Evolutionary conservation across 2,113 vertebrate species (phyloP), one percentile per base, ranked within the genome.

Genomic region (Phrynosoma platyrhinos): DNA sequence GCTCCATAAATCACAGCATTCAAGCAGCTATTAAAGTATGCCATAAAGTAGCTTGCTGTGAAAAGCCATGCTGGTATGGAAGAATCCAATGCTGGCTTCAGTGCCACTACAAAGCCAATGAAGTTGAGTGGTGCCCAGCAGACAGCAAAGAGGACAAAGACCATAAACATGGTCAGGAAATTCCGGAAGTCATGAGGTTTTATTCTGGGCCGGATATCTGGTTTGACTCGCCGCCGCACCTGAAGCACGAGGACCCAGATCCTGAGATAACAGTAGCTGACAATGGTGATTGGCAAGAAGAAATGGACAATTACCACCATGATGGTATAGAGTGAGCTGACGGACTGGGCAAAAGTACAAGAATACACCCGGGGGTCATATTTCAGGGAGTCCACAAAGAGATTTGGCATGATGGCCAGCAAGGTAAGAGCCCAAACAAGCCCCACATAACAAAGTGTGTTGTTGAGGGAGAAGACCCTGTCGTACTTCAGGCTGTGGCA

Each of bases 11-110:
- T 93, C 9, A 98, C 96, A 1, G 97, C 97, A 4, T 98, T 98
- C 87, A 98, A 95, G 91, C 97, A 98, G 95, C 97, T 98, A 94
- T 98, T 98, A 93, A 97, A 98, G 82, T 98, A 98, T 4, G 97
- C 97, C 97, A 98, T 97, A 85, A 98, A 98, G 95, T 98, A 98
- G 89, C 97, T 98, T 86, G 96, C 96, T 0, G 96, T 97, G 92
- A 98, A 98, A 47, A 98, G 95, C 97, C 97, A 98, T 87, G 95
- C 95, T 0, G 97, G 97, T 20, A 98, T 97, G n/a, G 94, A 93
- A 13, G 72, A 93, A 62, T 93, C 93, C 82, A 97, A 92, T 12
- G 93, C 78, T 40, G 97, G 94, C 82, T 97, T 94, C 68, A 97
- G 87, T 1, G 97, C 97, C 90, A 98, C 97, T 0, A 95, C 95